Evolutionary conservation across 2,113 vertebrate genomes (phyloP).

Genomic region (Microtus richardsoni): DNA sequence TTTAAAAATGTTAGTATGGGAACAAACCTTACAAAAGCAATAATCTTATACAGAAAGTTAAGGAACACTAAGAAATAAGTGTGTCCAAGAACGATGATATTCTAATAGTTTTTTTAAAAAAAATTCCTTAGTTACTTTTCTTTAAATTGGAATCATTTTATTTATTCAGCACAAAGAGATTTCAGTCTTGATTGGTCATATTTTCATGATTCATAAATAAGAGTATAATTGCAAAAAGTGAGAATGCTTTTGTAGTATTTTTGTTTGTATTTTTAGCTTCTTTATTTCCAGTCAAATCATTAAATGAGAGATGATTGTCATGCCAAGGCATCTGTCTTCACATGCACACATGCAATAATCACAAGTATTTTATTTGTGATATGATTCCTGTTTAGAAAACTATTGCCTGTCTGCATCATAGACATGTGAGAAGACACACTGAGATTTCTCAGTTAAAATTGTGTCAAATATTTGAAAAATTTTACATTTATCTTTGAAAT

Average conservation of each 20-base stretch:
- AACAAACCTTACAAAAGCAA: constrained; percentile 26
- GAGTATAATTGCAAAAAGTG: neutral
- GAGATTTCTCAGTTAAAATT: neutral
- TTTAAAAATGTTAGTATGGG: neutral
- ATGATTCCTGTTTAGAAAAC: neutral
- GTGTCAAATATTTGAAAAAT: neutral
- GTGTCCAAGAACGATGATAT: neutral
- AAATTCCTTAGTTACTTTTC: neutral
- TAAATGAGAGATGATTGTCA: neutral
- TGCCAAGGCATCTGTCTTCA: neutral
- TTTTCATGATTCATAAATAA: neutral
- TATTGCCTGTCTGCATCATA: neutral
- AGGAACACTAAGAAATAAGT: neutral
- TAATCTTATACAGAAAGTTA: neutral
- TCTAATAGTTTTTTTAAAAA: neutral
- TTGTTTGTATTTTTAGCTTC: neutral
- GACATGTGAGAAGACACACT: neutral
- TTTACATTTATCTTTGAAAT: neutral
- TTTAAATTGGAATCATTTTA: constrained; percentile 24
- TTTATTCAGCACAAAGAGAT: neutral
- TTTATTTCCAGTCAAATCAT: neutral
- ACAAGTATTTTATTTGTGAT: neutral
- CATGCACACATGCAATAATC: neutral
- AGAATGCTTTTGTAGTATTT: neutral
- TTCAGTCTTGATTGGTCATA: neutral